Evolutionary conservation across 1,140 invertebrate genomes (phyloP).

Genomic region (Drosophila pseudoananassae): DNA sequence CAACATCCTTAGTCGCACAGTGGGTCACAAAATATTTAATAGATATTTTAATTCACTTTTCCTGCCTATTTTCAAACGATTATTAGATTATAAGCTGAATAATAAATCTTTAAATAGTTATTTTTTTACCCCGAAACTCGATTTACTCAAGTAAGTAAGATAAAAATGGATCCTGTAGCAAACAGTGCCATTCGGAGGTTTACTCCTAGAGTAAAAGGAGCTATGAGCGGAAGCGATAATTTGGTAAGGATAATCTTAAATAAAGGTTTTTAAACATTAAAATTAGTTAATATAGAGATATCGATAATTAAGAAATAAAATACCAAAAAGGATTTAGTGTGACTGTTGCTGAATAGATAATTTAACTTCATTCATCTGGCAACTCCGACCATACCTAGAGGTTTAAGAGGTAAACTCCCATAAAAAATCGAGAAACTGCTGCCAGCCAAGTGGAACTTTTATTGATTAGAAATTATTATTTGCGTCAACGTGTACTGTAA

Average conservation of each 20-base stretch:
- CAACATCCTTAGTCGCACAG: background rate
- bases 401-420: conserved; percentile 52
- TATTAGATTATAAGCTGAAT: too few species aligned
- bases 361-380: background rate
- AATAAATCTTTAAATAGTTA: too few species aligned
- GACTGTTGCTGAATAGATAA: background rate
- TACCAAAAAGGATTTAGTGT: background rate
- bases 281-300: background rate
- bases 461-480: conserved; percentile 33
- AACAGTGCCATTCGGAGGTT: too few species aligned
- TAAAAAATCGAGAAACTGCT: conserved; percentile 49
- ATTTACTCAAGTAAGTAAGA: too few species aligned
- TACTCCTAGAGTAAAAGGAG: too few species aligned
- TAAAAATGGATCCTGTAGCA: too few species aligned
- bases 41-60: background rate
- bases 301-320: background rate
- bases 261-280: background rate
- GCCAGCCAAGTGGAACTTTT: conserved; percentile 55
- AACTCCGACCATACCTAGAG: background rate
- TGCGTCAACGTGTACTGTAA: conserved; percentile 47
- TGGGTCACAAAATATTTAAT: background rate
- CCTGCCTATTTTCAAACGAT: too few species aligned
- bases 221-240: too few species aligned
- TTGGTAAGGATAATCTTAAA: too few species aligned
- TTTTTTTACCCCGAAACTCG: too few species aligned